Conservation (phyloP, 92 coral and sea anemone genomes). For the Epizoanthus ramosus region DNA sequence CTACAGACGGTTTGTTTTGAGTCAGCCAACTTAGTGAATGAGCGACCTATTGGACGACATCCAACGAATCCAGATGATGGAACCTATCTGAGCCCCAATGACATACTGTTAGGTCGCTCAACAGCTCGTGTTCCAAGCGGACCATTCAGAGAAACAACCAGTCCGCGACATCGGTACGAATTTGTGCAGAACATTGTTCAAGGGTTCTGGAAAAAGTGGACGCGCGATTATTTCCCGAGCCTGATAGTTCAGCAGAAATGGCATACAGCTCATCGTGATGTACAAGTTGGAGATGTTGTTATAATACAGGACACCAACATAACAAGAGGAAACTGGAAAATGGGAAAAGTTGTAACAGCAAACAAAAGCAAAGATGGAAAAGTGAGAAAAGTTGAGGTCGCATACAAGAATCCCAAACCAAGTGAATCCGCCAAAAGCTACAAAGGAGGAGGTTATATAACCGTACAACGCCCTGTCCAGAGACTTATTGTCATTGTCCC, state of each 20-base stretch:
- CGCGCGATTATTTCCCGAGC: slow-evolving; percentile 1
- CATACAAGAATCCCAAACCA: slow-evolving; percentile 20
- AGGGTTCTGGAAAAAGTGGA: too few species aligned
- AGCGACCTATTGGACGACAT: too few species aligned
- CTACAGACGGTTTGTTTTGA: too few species aligned
- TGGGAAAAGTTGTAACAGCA: slow-evolving; percentile 22
- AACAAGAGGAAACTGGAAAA: slow-evolving; percentile 42
- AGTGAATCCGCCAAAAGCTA: slow-evolving; percentile 9
- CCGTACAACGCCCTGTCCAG: slow-evolving; percentile 33
- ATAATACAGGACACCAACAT: slow-evolving; percentile 30
- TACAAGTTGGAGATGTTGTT: slow-evolving; percentile 37
- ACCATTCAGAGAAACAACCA: slow-evolving; percentile 5
- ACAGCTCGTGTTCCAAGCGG: slow-evolving; percentile 7
- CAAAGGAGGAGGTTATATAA: slow-evolving; percentile 11
- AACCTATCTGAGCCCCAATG: too few species aligned
- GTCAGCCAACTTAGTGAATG: too few species aligned
- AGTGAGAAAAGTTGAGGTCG: slow-evolving; percentile 22
- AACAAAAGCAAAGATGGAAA: slow-evolving; percentile 20
- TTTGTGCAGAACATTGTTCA: neutral
- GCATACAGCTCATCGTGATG: slow-evolving; percentile 40
- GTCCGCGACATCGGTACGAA: neutral
- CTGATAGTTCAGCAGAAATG: slow-evolving; percentile 35
- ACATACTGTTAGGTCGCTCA: neutral
- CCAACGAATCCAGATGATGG: too few species aligned
- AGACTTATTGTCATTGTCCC: slow-evolving; percentile 20